Conservation (phyloP, 2,113 vertebrate genomes). For the Eonycteris spelaea region DNA sequence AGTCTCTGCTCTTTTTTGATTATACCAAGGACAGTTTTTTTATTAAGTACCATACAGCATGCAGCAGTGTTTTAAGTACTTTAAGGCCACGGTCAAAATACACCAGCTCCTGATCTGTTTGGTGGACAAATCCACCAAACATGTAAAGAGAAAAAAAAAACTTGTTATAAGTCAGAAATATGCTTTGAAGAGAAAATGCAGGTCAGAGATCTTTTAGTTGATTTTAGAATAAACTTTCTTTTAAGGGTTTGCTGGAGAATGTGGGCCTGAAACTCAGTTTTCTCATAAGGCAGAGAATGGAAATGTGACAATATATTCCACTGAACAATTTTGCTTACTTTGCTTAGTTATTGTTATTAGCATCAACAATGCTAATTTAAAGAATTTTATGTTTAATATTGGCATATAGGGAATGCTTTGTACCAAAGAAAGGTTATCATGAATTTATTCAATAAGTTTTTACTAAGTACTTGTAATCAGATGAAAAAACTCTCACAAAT, state of each 20-base stretch:
- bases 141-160: not conserved
- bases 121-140: not conserved
- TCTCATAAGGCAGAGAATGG: not conserved
- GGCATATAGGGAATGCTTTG: not conserved
- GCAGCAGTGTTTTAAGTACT: not conserved
- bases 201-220: not conserved
- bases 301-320: not conserved
- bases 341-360: not conserved
- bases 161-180: constrained; percentile 16
- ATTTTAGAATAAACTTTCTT: not conserved
- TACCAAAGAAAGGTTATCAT: not conserved
- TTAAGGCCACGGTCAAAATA: constrained; percentile 4
- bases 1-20: not conserved
- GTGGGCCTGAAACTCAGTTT: not conserved
- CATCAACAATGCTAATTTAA: not conserved
- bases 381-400: not conserved
- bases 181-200: not conserved
- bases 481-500: not conserved
- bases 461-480: not conserved
- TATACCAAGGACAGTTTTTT: not conserved
- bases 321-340: not conserved
- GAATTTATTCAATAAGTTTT: not conserved
- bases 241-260: not conserved
- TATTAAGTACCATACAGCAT: not conserved
- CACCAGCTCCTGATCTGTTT: not conserved